Evolutionary conservation across 2,113 vertebrate species (phyloP), one percentile per base, ranked within the genome.

Genomic region (Thryonomys swinderianus): DNA sequence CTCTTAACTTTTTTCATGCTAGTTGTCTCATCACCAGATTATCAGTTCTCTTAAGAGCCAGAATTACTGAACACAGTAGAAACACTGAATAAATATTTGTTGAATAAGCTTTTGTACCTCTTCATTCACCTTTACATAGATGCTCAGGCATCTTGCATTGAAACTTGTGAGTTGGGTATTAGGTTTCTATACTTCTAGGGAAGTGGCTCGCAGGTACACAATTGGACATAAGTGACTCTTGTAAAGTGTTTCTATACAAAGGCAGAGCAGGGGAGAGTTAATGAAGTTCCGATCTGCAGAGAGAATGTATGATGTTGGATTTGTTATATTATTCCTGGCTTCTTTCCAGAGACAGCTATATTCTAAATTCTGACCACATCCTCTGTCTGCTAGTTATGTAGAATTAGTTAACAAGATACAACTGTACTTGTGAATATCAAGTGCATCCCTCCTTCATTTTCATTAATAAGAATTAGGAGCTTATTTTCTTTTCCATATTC

Each of bases 291-390:
- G 62, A 95, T 88, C 45, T 8, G 27, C 2, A 40, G 67, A 74
- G 37, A 78, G 82, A 88, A 40, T 32, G 21, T 13, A 13, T 88
- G 78, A 90, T 57, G 81, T 94, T 64, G 32, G 61, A 76, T 91
- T 78, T 94, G 37, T 85, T 84, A 23, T 84, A 57, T 95, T 89
- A 89, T 93, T 91, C 45, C 48, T 57, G 61, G 90, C 90, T 95
- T 85, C 67, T 88, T 78, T 89, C 88, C 42, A 61, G 95, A 88
- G 67, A 76, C 23, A 23, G 40, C 51, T 71, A 20, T 53, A 76
- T 81, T 62, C 59, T 88, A 42, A 80, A 85, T 61, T 82, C 79
- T 91, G 57, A 76, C 51, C 82, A 88, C 45, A 88, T 62, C 59
- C 51, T 85, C 85, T 79, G 27, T 62, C 48, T 25, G 30, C 57